Percentiles rank a stretch among this genome's conserved stretches.
Evolutionary conservation across 2,888 invertebrate genomes (phyloP).

Genomic region (Cancer borealis): DNA sequence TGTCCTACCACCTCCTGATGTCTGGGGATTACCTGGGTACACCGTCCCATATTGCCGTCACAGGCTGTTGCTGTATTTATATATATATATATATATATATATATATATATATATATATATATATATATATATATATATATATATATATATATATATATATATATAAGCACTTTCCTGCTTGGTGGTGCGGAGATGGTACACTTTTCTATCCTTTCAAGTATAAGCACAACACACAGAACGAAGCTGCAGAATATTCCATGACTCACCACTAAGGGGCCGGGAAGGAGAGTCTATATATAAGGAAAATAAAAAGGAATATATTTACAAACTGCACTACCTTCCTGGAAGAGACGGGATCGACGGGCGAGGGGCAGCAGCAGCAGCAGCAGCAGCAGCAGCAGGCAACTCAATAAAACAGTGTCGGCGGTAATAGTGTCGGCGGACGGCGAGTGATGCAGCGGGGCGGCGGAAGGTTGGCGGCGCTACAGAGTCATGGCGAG

Average conservation of each 20-base stretch:
- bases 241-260: background rate
- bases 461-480: background rate
- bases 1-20: background rate
- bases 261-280: background rate
- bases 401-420: conserved; percentile 6
- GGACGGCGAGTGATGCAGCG: background rate
- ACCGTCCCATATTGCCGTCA: background rate
- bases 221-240: background rate
- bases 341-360: no score
- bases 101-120: no score
- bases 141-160: no score
- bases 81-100: background rate
- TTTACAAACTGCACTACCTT: no score
- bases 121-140: no score
- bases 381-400: no score
- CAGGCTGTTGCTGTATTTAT: background rate
- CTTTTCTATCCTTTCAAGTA: no score
- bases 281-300: background rate
- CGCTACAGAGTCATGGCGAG: background rate
- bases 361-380: no score
- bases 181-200: no score
- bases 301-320: background rate
- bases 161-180: no score
- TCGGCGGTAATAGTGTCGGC: background rate
- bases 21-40: conserved; percentile 8